These are phyloP conservation scores for Ptychadena robeensis DNA, from an alignment of 2,797 vertebrate species.

Conservation along the genomic window DNA sequence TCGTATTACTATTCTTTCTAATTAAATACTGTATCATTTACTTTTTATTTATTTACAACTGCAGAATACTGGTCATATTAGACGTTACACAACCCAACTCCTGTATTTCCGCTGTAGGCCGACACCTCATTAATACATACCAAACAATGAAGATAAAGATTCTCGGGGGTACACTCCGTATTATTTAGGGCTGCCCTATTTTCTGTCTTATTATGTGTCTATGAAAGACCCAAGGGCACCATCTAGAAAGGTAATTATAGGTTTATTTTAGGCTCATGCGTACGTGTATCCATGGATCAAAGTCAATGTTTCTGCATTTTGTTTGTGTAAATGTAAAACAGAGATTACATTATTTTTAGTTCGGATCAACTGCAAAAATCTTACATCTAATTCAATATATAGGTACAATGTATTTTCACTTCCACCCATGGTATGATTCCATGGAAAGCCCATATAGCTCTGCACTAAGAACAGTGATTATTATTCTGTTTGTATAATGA, in stretches of 20 bases:
- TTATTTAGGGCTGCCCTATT: slow-evolving; percentile 46
- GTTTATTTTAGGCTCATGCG: slow-evolving; percentile 24
- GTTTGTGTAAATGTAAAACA: background rate
- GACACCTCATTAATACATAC: slow-evolving; percentile 37
- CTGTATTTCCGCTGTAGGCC: background rate
- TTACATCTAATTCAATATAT: background rate
- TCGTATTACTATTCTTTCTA: too few species aligned
- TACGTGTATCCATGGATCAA: slow-evolving; percentile 10
- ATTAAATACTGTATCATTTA: too few species aligned
- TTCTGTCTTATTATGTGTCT: slow-evolving; percentile 26
- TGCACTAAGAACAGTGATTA: background rate
- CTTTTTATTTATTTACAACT: too few species aligned
- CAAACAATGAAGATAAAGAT: slow-evolving; percentile 6
- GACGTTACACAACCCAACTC: too few species aligned
- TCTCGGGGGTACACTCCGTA: slow-evolving; percentile 1
- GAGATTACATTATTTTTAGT: background rate
- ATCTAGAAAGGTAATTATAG: slow-evolving; percentile 25
- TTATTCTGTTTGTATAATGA: background rate
- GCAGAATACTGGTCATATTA: too few species aligned
- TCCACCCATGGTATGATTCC: background rate
- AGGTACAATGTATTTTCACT: background rate
- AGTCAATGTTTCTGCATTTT: slow-evolving; percentile 1
- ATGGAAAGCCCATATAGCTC: background rate
- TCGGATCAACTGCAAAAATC: background rate
- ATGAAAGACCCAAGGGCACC: slow-evolving; percentile 34